These are phyloP conservation scores for Alsophila aescularia DNA, from an alignment of 2,888 invertebrate species.

Conservation along the genomic window DNA sequence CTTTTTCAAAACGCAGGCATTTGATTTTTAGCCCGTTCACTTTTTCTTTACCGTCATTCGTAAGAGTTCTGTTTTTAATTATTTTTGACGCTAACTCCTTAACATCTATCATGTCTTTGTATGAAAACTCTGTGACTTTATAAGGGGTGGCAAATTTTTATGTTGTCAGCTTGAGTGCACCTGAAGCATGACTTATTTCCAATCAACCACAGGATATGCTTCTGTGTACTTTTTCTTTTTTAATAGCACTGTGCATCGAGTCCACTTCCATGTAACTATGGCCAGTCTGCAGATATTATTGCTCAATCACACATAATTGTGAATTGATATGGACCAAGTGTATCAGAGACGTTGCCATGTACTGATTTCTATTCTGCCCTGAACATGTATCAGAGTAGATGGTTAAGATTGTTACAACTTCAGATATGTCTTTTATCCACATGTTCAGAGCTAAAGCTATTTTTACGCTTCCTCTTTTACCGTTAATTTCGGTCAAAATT, in stretches of 20 bases:
- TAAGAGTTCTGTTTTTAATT: background rate
- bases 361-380: background rate
- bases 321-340: background rate
- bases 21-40: slow-evolving; percentile 1
- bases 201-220: background rate
- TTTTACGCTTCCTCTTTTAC: background rate
- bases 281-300: background rate
- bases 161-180: background rate
- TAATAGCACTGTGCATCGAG: background rate
- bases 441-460: background rate
- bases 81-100: background rate
- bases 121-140: slow-evolving; percentile 1
- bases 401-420: background rate
- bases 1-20: background rate
- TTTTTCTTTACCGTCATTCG: background rate
- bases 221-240: slow-evolving; percentile 1
- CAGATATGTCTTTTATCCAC: background rate
- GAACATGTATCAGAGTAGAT: background rate
- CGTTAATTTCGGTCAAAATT: background rate
- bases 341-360: background rate
- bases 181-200: background rate
- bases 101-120: slow-evolving; percentile 3
- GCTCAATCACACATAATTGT: background rate
- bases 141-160: slow-evolving; percentile 1
- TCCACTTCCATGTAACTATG: background rate